Conservation (phyloP, 2,113 vertebrate genomes). For the Poeciliopsis turrubarensis region DNA sequence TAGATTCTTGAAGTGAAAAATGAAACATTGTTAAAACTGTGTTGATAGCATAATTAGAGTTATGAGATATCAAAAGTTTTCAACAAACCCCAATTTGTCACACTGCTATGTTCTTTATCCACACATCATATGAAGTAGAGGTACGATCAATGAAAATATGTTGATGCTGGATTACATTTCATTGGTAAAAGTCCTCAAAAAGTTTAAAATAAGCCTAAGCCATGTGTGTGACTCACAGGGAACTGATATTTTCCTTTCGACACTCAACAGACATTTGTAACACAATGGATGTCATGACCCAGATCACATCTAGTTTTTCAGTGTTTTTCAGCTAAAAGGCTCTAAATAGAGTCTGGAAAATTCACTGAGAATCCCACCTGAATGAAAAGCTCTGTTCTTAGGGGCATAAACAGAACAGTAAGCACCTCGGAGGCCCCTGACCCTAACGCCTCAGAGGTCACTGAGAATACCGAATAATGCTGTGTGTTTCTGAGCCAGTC, state of each 20-base stretch:
- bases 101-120: slow-evolving; percentile 29
- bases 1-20: slow-evolving; percentile 3
- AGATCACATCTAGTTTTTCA: slow-evolving; percentile 20
- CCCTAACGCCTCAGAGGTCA: slow-evolving; percentile 69
- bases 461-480: slow-evolving; percentile 40
- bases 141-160: slow-evolving; percentile 28
- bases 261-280: slow-evolving; percentile 7
- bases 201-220: slow-evolving; percentile 20
- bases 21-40: slow-evolving; percentile 27
- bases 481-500: slow-evolving; percentile 54
- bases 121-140: slow-evolving; percentile 1
- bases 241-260: slow-evolving; percentile 20
- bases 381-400: slow-evolving; percentile 56
- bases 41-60: slow-evolving; percentile 30
- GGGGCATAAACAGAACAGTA: slow-evolving; percentile 33
- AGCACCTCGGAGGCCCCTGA: slow-evolving; percentile 53
- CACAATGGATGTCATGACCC: slow-evolving; percentile 19
- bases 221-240: slow-evolving; percentile 11
- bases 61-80: slow-evolving; percentile 38
- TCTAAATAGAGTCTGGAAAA: slow-evolving; percentile 18
- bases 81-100: slow-evolving; percentile 21
- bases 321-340: background rate
- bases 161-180: slow-evolving; percentile 1
- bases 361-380: slow-evolving; percentile 36
- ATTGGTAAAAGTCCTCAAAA: background rate